Evolutionary conservation across 2,797 vertebrate genomes (phyloP), one percentile per base, ranked within the genome.

Genomic region (Hoplostethus mediterraneus): DNA sequence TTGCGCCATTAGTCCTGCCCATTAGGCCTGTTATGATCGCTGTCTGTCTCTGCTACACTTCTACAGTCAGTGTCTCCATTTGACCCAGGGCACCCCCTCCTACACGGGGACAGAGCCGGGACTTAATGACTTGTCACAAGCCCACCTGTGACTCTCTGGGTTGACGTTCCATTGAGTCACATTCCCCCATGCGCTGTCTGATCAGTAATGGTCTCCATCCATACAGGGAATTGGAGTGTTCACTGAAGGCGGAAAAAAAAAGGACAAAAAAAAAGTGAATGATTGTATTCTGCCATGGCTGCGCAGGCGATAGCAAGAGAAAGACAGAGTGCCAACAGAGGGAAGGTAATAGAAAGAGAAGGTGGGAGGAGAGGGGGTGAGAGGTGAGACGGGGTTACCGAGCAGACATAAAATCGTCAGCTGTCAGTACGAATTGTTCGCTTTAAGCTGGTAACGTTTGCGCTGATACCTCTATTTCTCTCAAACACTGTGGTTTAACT

Each of bases 1-100:
- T 90, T 92, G 91, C 84, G 91, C 91, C 90, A 93, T 94, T 94
- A 93, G 85, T 90, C 87, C 79, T 90, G 87, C 76, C 90, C 89
- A 90, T 93, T 93, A 91, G 89, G 77, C 82, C 85, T 82, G 87
- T 91, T 94, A 93, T 93, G 90, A 93, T 92, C 85, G 84, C 89
- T 90, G 90, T 90, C 90, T 87, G 81, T 91, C 88, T 89, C 76
- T 9, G 71, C 72, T 80, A 74, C 82, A 84, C 82, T 77, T 76
- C 82, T 79, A 73, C 83, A 83, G 75, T 86, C 86, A 73, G 86
- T 67, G 83, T 90, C 84, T 91, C 83, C 89, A 70, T 93, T 93
- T 93, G 92, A 94, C 93, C 91, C 84, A 61, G 78, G 87, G 88
- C 85, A 59, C 66, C 74, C 76, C 77, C 79, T 81, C 85, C 79